A percentile compares a stretch with the other conserved stretches of the same genome.
phyloP scores from a whole-genome alignment of 2,888 invertebrate species.

The Drosophila falleni region DNA sequence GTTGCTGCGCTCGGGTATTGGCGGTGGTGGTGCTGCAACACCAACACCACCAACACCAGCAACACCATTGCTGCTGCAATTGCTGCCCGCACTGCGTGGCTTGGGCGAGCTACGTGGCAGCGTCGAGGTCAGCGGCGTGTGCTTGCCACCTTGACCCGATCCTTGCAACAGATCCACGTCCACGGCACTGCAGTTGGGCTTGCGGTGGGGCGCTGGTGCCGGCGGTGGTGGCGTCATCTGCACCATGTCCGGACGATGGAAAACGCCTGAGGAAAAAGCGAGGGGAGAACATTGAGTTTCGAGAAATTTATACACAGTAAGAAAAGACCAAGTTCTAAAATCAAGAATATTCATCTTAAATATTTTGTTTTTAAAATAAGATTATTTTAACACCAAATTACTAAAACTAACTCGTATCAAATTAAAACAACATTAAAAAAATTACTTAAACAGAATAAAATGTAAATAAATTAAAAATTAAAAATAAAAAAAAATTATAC shows the following conservation, averaged over 20 bases:
- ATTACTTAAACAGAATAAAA: too few relatives aligned
- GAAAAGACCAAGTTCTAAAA: too few relatives aligned
- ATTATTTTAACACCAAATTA: too few relatives aligned
- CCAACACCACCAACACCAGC: conserved; percentile 12
- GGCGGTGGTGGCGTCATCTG: conserved; percentile 90
- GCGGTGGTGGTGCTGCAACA: conserved; percentile 69
- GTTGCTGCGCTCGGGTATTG: conserved; percentile 82
- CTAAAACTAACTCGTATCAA: too few relatives aligned
- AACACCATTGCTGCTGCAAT: conserved; percentile 53
- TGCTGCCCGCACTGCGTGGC: conserved; percentile 53
- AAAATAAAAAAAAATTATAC: too few relatives aligned
- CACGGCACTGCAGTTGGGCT: conserved; percentile 80
- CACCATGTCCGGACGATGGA: conserved; percentile 84
- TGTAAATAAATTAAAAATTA: too few relatives aligned
- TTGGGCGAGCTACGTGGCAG: conserved; percentile 71
- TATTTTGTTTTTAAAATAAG: too few relatives aligned
- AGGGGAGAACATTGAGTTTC: too few relatives aligned
- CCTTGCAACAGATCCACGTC: conserved; percentile 67
- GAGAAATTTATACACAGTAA: too few relatives aligned
- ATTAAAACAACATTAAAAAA: too few relatives aligned
- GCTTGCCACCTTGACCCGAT: conserved; percentile 39
- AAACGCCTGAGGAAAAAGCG: conserved; percentile 78
- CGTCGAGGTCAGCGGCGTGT: conserved; percentile 47
- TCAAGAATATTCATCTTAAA: too few relatives aligned
- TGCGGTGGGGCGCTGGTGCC: conserved; percentile 91